Conservation (phyloP, 1,140 invertebrate species). For the Campoletis sonorensis region DNA sequence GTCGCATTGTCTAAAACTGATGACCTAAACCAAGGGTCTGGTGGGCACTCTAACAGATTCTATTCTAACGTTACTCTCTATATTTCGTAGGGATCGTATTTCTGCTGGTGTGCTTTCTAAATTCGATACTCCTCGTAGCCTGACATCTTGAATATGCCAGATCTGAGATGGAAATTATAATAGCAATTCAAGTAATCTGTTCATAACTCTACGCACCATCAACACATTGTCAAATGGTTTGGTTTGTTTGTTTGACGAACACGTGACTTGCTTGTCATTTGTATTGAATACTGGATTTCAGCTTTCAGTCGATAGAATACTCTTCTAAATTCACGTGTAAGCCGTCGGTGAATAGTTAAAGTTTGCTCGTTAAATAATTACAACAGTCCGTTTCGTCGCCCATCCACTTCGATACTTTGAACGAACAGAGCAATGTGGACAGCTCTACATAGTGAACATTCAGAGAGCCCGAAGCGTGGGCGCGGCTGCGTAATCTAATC, state of each 20-base stretch:
- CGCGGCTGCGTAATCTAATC: conserved; percentile 73
- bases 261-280: neutral
- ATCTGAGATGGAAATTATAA: neutral
- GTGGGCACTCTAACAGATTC: conserved; percentile 60
- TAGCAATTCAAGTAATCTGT: neutral
- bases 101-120: neutral
- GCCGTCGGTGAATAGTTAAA: conserved; percentile 25
- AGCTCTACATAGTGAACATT: conserved; percentile 53
- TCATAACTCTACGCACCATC: neutral
- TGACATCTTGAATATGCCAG: neutral
- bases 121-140: neutral
- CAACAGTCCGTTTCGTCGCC: conserved; percentile 59
- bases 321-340: conserved; percentile 17
- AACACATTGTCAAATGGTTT: neutral
- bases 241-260: neutral
- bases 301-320: neutral
- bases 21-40: conserved; percentile 58
- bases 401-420: conserved; percentile 58
- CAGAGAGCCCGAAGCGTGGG: conserved; percentile 41
- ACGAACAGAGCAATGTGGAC: conserved; percentile 59
- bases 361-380: conserved; percentile 66
- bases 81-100: neutral
- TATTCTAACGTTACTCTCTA: conserved; percentile 26
- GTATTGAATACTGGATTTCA: neutral
- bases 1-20: conserved; percentile 70